Evolutionary conservation across 2,888 invertebrate genomes (phyloP).

Genomic region (Erpobdella octoculata): DNA sequence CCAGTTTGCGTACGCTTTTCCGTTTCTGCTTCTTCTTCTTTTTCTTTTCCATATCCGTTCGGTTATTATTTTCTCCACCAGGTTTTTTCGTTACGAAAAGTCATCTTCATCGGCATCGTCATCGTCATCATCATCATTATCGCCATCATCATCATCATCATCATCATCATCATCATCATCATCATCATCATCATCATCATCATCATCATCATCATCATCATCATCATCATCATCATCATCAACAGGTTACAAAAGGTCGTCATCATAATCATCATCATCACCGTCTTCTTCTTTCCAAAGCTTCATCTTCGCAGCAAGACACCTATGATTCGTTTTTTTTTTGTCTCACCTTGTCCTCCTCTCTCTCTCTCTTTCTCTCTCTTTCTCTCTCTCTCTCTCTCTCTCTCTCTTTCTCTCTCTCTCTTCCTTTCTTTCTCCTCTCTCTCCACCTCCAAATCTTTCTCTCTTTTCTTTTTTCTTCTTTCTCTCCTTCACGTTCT

Average conservation of each 20-base stretch:
- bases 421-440: constrained; percentile 1
- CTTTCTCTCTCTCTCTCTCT: background rate
- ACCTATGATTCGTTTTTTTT: background rate
- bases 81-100: no score
- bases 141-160: background rate
- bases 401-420: constrained; percentile 2
- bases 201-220: constrained; percentile 13
- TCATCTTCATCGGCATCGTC: background rate
- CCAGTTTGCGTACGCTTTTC: no score
- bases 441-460: no score
- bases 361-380: background rate
- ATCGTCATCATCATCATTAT: constrained; percentile 6
- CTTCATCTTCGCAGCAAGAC: no score
- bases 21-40: no score
- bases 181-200: constrained; percentile 18
- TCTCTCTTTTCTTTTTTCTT: background rate
- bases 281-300: no score
- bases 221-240: constrained; percentile 17
- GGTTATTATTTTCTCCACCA: no score
- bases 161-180: constrained; percentile 9
- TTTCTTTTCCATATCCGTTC: background rate
- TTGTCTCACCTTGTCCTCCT: background rate
- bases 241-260: background rate
- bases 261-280: no score
- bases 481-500: background rate